Evolutionary conservation across 2,888 invertebrate species (phyloP), one percentile per base, ranked within the genome.

Genomic region (Odontocolon sp.): DNA sequence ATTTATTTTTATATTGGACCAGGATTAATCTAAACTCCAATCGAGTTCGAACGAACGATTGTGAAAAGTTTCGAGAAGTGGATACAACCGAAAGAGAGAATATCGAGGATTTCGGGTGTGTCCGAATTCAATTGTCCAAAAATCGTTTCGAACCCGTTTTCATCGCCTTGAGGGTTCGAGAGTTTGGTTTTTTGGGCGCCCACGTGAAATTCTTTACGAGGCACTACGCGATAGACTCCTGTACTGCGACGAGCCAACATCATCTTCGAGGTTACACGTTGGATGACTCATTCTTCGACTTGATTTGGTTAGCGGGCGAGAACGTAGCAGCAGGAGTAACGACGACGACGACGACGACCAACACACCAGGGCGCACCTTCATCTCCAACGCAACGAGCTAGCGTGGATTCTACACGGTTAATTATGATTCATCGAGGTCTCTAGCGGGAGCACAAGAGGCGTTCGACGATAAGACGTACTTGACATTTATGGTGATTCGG

Each of bases 371-470:
- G 78, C 82, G 75, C 83, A 82, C 83, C 84, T 85, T 80, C 71
- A 78, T 81, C 81, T 79, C 59, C 36, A 23, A 69, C 54, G 33
- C 50, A 23, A 52, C 52, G 47, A 63, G 23, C 18, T 61, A 69
- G 82, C 81, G 79, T 80, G 80, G 80, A 71, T 84, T 78, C 83
- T 81, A 54, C 74, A 52, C 75, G 70, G 66, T 79, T 84, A 84
- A 86, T 86, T 82, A 73, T 82, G 82, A 86, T 85, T 86, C 85
- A 86, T 81, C 81, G 57, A 18, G 54, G 64, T 76, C 45, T 16
- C 40, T 50, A 45, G 33, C 31, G 16, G 54, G 52, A 64, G 66
- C n/a, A 33, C 26, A 38, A 36, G 31, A 57, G 52, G 66, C 72
- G 57, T 52, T 38, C 16, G 21, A 28, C 21, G 36, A 40, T 50